Base-by-base conservation (phyloP, 2,888 invertebrate genomes). In the Pseudococcus jackbeardsleyi region DNA sequence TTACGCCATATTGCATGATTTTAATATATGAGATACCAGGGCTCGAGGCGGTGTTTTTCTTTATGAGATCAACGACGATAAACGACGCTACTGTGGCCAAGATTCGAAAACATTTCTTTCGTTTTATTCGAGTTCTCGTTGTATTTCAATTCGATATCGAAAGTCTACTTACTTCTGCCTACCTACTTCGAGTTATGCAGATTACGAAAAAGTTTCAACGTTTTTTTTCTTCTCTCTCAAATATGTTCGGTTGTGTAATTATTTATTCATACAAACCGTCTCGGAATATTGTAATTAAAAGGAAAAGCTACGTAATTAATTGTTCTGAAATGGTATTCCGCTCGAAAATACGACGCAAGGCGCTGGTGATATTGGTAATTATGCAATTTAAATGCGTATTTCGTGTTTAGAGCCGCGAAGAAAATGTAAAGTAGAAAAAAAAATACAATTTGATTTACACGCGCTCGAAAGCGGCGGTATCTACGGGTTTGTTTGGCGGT, bases 351-450 rank as follows among this genome's bases (percentile, higher is more conserved):
- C 42, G 64, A 11, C 19, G 12, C 64, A 15, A 64, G 33, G 4
- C 33, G 19, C 72, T 7, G 19, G 17, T 15, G 72, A 33, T 72
- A 12, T 72, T 33, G 72, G 33, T 72, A 72, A 72, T 72, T 72
- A 72, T 17, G 72, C 33, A 72, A 72, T 72, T 72, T 72, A 72
- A 72, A 72, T 72, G 72, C 72, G 72, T 72, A 72, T 72, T 72
- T 33, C 72, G 72, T 33, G 72, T 72, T 72, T 5, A 64, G 22
- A 64, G 33, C 33, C 3, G 15, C 33, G 72, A 72, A 72, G 0
- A 72, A 72, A 72, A 72, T 33, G 26, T 33, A 72, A 72, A 72
- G 17, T 72, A 15, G 33, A 17, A 72, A 72, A 72, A 72, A 72
- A 72, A 72, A 72, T 26, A 6, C 42, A 42, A 17, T 59, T 59